Evolutionary conservation across 2,797 vertebrate genomes (phyloP), one percentile per base, ranked within the genome.

Genomic region (Halcyon smyrnensis): DNA sequence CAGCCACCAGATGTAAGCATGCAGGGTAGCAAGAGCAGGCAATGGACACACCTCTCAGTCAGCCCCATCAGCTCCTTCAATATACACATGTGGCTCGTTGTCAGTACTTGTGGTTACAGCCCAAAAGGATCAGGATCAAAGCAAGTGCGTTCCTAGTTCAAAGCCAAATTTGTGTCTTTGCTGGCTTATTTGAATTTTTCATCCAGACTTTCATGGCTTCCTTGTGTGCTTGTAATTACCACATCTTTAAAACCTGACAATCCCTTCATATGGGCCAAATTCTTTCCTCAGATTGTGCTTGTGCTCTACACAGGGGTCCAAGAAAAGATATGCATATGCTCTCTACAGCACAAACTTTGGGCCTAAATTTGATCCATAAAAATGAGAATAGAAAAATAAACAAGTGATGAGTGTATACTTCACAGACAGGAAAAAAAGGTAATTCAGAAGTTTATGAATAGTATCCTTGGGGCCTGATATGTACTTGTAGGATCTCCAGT

Each of bases 101-200:
- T 96, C 96, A 96, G 90, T 95, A 83, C 86, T 93, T 83, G 91
- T 96, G 89, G 86, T 95, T 97, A 78, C 88, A 96, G 95, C 96
- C 96, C 91, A 90, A 95, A 95, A 96, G 90, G 86, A 97, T 97
- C 96, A 95, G 90, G 95, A 97, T 97, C 96, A 97, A 97, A 97
- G 95, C 75, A 95, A 96, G 91, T 84, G 92, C 86, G 84, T 97
- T 96, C 91, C 81, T 89, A 95, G 91, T 96, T 97, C 95, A 96
- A 96, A 97, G 96, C 96, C 96, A 97, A 96, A 95, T 96, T 96
- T 97, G 94, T 97, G 96, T 97, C 93, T 97, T 94, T 95, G 90
- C 95, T 95, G 94, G 94, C 95, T 97, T 88, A 97, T 97, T 97
- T 96, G 94, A 96, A 84, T 97, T 92, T 94, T 97, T 97, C 93